These are phyloP conservation scores for Brachylomia viminalis DNA, from an alignment of 2,888 invertebrate species.

Conservation along the genomic window DNA sequence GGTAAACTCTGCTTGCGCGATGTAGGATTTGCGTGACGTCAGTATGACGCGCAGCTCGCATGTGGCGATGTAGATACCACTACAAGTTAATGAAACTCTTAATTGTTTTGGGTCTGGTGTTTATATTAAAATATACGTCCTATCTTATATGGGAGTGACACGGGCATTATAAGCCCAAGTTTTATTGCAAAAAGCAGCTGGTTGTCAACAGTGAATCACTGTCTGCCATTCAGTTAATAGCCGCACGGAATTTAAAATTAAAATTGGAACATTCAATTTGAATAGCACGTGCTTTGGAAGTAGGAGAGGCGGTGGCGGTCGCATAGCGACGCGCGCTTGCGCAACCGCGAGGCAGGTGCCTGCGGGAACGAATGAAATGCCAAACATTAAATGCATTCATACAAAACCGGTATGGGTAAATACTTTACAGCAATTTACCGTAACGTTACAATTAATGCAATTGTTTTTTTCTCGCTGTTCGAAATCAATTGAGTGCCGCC, in stretches of 20 bases:
- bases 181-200: slow-evolving; percentile 61
- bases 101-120: slow-evolving; percentile 30
- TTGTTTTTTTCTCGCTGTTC: slow-evolving; percentile 68
- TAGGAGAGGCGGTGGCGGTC: slow-evolving; percentile 54
- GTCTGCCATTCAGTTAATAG: slow-evolving; percentile 66
- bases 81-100: too few relatives aligned
- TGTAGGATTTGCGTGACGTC: too few relatives aligned
- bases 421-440: slow-evolving; percentile 58
- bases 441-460: slow-evolving; percentile 47
- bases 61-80: too few relatives aligned
- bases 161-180: slow-evolving; percentile 22
- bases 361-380: slow-evolving; percentile 73
- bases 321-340: slow-evolving; percentile 67
- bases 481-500: slow-evolving; percentile 67
- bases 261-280: slow-evolving; percentile 71
- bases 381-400: slow-evolving; percentile 59
- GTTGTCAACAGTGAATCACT: slow-evolving; percentile 75
- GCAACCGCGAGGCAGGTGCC: slow-evolving; percentile 76
- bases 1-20: too few relatives aligned
- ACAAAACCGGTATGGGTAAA: slow-evolving; percentile 61
- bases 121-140: slow-evolving; percentile 23
- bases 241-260: slow-evolving; percentile 72
- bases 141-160: slow-evolving; percentile 26
- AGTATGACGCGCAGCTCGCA: too few relatives aligned
- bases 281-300: slow-evolving; percentile 73